Base-by-base conservation (phyloP, 2,888 invertebrate species). In the Blastobasis adustella region DNA sequence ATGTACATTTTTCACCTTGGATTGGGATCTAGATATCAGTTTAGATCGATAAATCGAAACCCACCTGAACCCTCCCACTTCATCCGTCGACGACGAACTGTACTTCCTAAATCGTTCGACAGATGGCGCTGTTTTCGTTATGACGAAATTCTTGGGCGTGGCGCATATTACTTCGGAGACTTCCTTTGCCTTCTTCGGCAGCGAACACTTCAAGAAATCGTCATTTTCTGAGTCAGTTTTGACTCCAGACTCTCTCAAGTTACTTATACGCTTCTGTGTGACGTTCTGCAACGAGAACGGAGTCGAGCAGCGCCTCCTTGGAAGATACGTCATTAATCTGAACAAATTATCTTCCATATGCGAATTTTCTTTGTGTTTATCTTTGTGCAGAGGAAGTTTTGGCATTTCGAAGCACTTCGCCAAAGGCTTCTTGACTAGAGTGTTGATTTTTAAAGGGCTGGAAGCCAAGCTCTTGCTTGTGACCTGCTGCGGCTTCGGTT, bases 121-220 rank as follows among this genome's bases (percentile, higher is more conserved):
- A 69, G 86, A 87, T 54, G 88, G 87, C 69, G 86, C 82, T 56
- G 87, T 87, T 51, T 82, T 83, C 0, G 79, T 81, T 40, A 87
- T 84, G 7, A 82, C 59, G 5, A 86, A 69, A 67, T 77, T 82
- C 4, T 82, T 79, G 0, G 80, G 77, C 0, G 82, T 79, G 2
- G 73, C 73, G 46, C 82, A 82, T 0, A 86, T 58, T 0, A 37
- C 50, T 23, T 47, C 49, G 5, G 9, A 59, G 0, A 9, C 54
- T 0, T 57, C 4, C n/a, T 48, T 58, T 2, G 57, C 52, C 39
- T 57, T 61, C 0, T 60, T 60, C 4, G 61, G 47, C 41, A 61
- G 46, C 0, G 55, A 52, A 5, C 44, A 44, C 45, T 54, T 54
- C 4, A 45, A 36, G n/a, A 51, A 46, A 0, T 79, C 77, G 10